Evolutionary conservation across 1,140 invertebrate genomes (phyloP), one percentile per base, ranked within the genome.

Genomic region (Pomacea maculata): DNA sequence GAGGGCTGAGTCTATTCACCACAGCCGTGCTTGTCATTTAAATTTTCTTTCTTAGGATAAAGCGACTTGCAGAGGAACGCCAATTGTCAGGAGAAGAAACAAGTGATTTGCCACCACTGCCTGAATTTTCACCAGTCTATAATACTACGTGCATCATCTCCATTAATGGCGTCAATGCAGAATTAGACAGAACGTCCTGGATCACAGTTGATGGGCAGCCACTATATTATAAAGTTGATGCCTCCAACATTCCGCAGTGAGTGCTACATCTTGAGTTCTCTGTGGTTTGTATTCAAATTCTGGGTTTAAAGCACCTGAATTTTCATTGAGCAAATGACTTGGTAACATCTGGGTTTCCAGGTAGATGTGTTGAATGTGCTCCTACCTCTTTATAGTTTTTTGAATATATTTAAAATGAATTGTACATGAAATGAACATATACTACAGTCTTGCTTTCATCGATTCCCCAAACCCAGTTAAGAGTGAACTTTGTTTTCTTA

Each of bases 121-220:
- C 79, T 17, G 63, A 81, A 52, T 85, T 88, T 54, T 74, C 67
- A 34, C 85, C 86, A 1, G 78, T 83, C 63, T 89, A 85, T 85
- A 88, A 89, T 74, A 67, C 84, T 0, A 83, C 85, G 19, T 25
- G n/a, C 8, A 79, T 82, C 17, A 81, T 75, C 12, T 68, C 76
- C 57, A 78, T 83, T 21, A 80, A 83, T 29, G 82, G 80, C 68
- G 72, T 73, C 10, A 83, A 70, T 73, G 71, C 82, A 21, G 82
- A 85, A 25, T 83, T 88, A 63, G 87, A 89, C 74, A 81, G 87
- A 19, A 80, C 83, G 34, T 87, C 87, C 19, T 88, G 86, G 87
- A 87, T 87, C 12, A 83, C 81, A 15, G 75, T 83, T 29, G 85
- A 88, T 45, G 80, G 85, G n/a, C 86, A 88, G 72, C 85, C 85